Evolutionary conservation across 2,113 vertebrate species (phyloP).

Genomic region (Tenebrosternarchus preto): DNA sequence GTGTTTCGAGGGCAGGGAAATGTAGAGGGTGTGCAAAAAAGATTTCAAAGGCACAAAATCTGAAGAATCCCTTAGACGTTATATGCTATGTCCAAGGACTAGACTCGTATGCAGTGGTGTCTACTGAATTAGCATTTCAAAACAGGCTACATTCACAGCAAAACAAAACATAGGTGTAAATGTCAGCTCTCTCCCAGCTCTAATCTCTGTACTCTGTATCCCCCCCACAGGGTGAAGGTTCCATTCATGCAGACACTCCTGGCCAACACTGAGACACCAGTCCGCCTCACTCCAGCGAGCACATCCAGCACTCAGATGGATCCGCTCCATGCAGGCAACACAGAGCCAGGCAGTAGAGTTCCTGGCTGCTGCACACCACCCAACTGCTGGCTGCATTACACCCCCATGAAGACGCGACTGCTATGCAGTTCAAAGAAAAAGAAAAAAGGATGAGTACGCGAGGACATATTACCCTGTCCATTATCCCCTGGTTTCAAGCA

Average conservation of each 20-base stretch:
- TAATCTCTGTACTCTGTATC: constrained; percentile 22
- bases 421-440: too few relatives aligned
- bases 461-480: too few relatives aligned
- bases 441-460: too few relatives aligned
- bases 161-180: constrained; percentile 1
- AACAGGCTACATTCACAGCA: not conserved
- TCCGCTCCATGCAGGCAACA: constrained; percentile 36
- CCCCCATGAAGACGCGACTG: too few relatives aligned
- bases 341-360: constrained; percentile 42
- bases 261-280: constrained; percentile 39
- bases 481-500: too few relatives aligned
- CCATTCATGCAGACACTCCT: constrained; percentile 13
- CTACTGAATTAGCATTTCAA: not conserved
- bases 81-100: not conserved
- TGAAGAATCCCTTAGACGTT: too few relatives aligned
- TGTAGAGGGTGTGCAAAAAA: too few relatives aligned
- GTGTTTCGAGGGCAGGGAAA: too few relatives aligned
- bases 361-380: constrained; percentile 36
- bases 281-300: constrained; percentile 33
- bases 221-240: constrained; percentile 9
- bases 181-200: constrained; percentile 27
- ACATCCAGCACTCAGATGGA: constrained; percentile 31
- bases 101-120: not conserved
- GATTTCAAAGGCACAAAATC: too few relatives aligned
- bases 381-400: not conserved